Evolutionary conservation across 1,140 invertebrate species (phyloP), one percentile per base, ranked within the genome.

Genomic region (Trachymyrmex septentrionalis): DNA sequence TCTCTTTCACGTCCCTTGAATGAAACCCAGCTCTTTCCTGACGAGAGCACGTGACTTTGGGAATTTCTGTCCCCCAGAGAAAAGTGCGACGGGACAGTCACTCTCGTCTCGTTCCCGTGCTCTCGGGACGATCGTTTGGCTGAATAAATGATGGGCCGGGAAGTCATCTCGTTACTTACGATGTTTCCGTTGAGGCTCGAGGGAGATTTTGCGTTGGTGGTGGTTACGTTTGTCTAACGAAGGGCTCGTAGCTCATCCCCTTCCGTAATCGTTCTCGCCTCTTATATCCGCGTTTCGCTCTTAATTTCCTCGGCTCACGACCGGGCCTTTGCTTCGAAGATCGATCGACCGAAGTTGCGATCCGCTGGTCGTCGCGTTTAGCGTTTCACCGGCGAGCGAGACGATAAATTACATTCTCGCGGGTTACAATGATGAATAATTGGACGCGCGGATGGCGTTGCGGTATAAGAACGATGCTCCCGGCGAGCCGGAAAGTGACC

Each of bases 81-180:
- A 21, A 64, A 77, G 24, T 30, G 75, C 24, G 19, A n/a, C 21
- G 59, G 53, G 27, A 76, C 44, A 55, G 61, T 61, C 69, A 50
- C 55, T 73, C 67, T 59, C 69, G 59, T 67, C 73, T 64, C 30
- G 61, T 67, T 77, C n/a, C 44, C 24, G 55, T 63, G 67, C 69
- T 78, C 82, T 67, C 63, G 48, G 44, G 48, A 77, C 82, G 73
- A 78, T 85, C 59, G 82, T 78, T 77, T 48, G 82, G 59, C 61
- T 78, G 63, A 85, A 85, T 78, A 85, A 85, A 85, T 67, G 61
- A 85, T 85, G 61, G 82, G 50, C 21, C 73, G 59, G 50, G 61
- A 85, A 64, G 82, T 85, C 64, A 78, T 85, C 76, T 55, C 48
- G 75, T 85, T 85, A 85, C 44, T 50, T 76, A 78, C 82, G 82